Evolutionary conservation across 2,888 invertebrate genomes (phyloP), one percentile per base, ranked within the genome.

Genomic region (Euclidia mi): DNA sequence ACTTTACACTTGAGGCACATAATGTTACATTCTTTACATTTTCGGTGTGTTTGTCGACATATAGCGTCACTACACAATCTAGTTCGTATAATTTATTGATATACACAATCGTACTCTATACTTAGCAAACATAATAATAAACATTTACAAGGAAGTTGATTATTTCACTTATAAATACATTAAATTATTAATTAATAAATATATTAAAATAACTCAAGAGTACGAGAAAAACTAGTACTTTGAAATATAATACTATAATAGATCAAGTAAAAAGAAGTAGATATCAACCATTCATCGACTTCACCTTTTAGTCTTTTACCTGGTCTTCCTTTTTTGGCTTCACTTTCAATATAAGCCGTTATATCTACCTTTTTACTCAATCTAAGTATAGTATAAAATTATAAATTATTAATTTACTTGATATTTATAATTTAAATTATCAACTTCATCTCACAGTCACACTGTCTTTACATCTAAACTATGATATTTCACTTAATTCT

Each of bases 401-500:
- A n/a, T n/a, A n/a, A n/a, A n/a, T n/a, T n/a, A n/a, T n/a, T n/a
- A n/a, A n/a, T n/a, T n/a, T n/a, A n/a, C n/a, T n/a, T n/a, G n/a
- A n/a, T 38, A 60, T 65, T 63, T 51, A 51, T 56, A 56, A 61
- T 25, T 63, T 59, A 58, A 56, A 65, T 2, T 41, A 57, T 38
- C 31, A 74, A 40, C 41, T 45, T 42, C 9, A 2, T 28, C 17
- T 50, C 48, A 73, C 75, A 78, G 64, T 77, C 71, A 70, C 49
- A 73, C 79, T 71, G 65, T 45, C 61, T 59, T 69, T 7, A 12
- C 2, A 42, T 47, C 52, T 78, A 78, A 45, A 65, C 75, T 78
- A 78, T 77, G 77, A 81, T 80, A 79, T 82, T 52, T 74, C 66
- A 40, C 20, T 64, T 70, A 71, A 56, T 31, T 46, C 68, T 73